Evolutionary conservation across 2,888 invertebrate species (phyloP), one percentile per base, ranked within the genome.

Genomic region (Cryptus viduatorius): DNA sequence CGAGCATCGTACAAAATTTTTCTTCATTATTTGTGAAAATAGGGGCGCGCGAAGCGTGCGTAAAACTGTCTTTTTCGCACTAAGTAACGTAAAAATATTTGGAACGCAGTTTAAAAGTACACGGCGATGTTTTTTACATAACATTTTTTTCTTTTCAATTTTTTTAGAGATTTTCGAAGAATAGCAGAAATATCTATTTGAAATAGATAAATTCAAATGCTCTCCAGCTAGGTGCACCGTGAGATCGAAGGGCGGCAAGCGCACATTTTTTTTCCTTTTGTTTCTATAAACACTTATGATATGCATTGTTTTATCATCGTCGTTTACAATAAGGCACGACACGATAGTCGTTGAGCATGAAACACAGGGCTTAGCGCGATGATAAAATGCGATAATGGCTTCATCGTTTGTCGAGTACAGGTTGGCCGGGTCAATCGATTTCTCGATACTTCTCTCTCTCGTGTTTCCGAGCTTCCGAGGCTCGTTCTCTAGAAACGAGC

Each of bases 391-490:
- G 61, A 61, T 46, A 44, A 71, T 42, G 53, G 53, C 56, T 71
- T 56, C 37, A 56, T 56, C 53, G 71, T 71, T 56, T 56, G 56
- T 56, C 42, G 44, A 72, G n/a, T 29, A 72, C 44, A n/a, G 44
- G 44, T 42, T 44, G 29, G 44, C 72, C 44, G n/a, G 56, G 72
- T 29, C 46, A 59, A 72, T 72, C 72, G 72, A 72, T 59, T 72
- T 72, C 10, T 19, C 72, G 59, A 72, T 72, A 59, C 44, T 72
- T 59, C 59, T n/a, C 24, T 8, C 19, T 44, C 24, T 14, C 59
- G 42, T 0, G 59, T 44, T 29, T n/a, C 61, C 7, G 24, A 59
- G 42, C 59, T 44, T 46, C 72, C 24, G 19, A n/a, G 29, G 72
- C 12, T 24, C 24, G 59, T 72, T 37, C 37, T 37, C 72, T 72